Evolutionary conservation across 2,888 invertebrate genomes (phyloP).

Genomic region (Pristionchus exspectatus): DNA sequence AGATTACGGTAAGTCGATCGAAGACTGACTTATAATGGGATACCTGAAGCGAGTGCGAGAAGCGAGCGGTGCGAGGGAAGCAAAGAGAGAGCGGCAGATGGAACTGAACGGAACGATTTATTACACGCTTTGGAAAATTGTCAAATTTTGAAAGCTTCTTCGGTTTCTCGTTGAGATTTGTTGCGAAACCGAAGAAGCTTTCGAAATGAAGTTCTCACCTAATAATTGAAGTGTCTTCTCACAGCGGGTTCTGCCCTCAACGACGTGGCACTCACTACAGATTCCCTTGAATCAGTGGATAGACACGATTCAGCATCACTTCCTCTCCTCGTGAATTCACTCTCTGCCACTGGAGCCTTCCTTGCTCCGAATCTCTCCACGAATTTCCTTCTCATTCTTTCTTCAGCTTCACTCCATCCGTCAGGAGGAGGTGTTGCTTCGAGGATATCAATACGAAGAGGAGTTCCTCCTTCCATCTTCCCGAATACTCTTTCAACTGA

Average conservation of each 20-base stretch:
- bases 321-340: slow-evolving; percentile 58
- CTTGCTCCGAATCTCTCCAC: slow-evolving; percentile 66
- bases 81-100: slow-evolving; percentile 27
- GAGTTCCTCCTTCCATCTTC: background rate
- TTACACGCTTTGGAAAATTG: background rate
- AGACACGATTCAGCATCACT: slow-evolving; percentile 65
- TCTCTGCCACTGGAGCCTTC: slow-evolving; percentile 70
- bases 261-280: slow-evolving; percentile 71
- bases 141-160: background rate
- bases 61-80: slow-evolving; percentile 33
- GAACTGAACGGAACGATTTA: slow-evolving; percentile 34
- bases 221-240: slow-evolving; percentile 75
- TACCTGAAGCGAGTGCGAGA: slow-evolving; percentile 43
- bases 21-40: background rate
- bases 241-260: slow-evolving; percentile 71
- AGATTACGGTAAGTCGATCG: slow-evolving; percentile 45
- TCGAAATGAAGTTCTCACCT: background rate
- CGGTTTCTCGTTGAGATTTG: background rate
- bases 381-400: slow-evolving; percentile 65
- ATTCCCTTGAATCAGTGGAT: slow-evolving; percentile 70
- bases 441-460: background rate
- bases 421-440: slow-evolving; percentile 46
- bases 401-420: slow-evolving; percentile 61
- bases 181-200: background rate
- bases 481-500: slow-evolving; percentile 49